Percentiles rank a stretch among this genome's conserved stretches.
phyloP scores from a whole-genome alignment of 2,797 vertebrate species.

The Chaetodon trifasciatus region DNA sequence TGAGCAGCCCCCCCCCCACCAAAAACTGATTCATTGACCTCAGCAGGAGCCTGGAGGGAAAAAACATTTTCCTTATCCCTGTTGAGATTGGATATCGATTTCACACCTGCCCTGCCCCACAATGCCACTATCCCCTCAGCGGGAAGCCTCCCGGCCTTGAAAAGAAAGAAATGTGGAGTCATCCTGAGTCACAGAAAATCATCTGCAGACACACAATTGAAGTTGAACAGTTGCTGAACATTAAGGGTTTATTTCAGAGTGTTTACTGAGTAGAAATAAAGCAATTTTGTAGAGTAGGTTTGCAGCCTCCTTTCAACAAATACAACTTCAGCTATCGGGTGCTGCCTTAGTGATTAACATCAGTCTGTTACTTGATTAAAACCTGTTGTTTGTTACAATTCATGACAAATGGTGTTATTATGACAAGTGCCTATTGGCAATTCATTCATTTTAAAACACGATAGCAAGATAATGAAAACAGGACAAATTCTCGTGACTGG shows the following conservation, averaged over 20 bases:
- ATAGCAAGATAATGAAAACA: background rate
- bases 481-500: slow-evolving; percentile 25
- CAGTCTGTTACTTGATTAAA: slow-evolving; percentile 5
- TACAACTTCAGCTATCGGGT: slow-evolving; percentile 13
- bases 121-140: slow-evolving; percentile 59
- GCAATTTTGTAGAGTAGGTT: background rate
- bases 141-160: slow-evolving; percentile 53
- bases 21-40: slow-evolving; percentile 75
- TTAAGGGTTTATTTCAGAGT: slow-evolving; percentile 38
- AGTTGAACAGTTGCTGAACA: slow-evolving; percentile 25
- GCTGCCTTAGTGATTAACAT: background rate
- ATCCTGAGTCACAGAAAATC: slow-evolving; percentile 60
- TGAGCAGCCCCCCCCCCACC: slow-evolving; percentile 7
- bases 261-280: slow-evolving; percentile 33
- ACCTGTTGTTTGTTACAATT: background rate
- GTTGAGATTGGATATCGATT: slow-evolving; percentile 85
- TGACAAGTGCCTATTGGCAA: background rate
- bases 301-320: slow-evolving; percentile 15
- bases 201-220: slow-evolving; percentile 46
- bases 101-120: slow-evolving; percentile 64
- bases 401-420: background rate
- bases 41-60: slow-evolving; percentile 57
- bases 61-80: slow-evolving; percentile 75
- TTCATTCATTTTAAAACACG: background rate
- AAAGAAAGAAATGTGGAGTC: slow-evolving; percentile 68